A percentile compares a stretch with the other conserved stretches of the same genome.
Conservation (phyloP, 2,797 vertebrate genomes). For the Spheniscus humboldti region DNA sequence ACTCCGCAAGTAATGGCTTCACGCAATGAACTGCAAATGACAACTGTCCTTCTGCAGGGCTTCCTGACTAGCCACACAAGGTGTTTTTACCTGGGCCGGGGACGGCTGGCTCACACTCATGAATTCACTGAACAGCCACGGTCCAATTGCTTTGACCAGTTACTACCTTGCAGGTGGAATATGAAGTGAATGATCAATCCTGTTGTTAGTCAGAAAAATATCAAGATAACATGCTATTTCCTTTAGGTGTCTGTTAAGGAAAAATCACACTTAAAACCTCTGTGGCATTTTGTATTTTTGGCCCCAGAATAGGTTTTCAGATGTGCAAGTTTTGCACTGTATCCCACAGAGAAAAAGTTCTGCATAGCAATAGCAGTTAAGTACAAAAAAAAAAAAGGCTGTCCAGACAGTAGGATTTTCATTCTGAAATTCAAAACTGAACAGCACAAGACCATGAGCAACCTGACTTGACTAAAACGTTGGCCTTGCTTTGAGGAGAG, state of each 20-base stretch:
- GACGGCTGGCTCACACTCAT: rapidly evolving
- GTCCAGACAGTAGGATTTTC: not conserved
- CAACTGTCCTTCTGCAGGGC: not conserved
- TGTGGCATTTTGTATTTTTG: not conserved
- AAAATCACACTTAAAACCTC: not conserved
- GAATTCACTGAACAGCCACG: not conserved
- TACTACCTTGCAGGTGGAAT: not conserved
- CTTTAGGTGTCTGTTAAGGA: not conserved
- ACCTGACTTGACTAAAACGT: not conserved
- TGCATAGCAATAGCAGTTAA: not conserved
- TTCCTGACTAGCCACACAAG: rapidly evolving
- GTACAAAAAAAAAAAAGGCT: not conserved
- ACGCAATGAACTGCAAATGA: not conserved
- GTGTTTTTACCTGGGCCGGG: not conserved
- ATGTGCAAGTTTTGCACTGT: not conserved
- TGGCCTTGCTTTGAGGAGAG: not conserved
- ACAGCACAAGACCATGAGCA: rapidly evolving
- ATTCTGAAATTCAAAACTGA: not conserved
- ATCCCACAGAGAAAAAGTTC: not conserved
- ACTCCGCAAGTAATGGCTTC: not conserved
- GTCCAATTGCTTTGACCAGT: not conserved
- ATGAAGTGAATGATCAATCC: not conserved
- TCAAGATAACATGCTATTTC: not conserved
- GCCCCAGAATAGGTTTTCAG: not conserved
- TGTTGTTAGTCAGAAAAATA: not conserved